Conservation (phyloP, 2,113 vertebrate species). For the Condylura cristata region DNA sequence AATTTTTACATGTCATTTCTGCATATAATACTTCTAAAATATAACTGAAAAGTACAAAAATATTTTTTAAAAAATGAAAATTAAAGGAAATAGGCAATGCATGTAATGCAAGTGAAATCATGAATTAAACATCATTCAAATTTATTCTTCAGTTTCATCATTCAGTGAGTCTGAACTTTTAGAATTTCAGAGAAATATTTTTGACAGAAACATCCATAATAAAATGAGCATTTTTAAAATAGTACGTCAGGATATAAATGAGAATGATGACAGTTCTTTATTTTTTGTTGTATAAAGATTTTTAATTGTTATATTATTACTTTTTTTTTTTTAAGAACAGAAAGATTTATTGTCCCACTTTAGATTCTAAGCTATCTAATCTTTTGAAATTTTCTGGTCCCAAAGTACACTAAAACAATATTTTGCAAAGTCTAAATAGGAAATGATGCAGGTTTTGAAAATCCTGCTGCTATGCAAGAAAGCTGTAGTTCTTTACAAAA, state of each 20-base stretch:
- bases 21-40: background rate
- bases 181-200: slow-evolving; percentile 29
- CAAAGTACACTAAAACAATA: background rate
- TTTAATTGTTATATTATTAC: background rate
- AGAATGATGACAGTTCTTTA: background rate
- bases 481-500: slow-evolving; percentile 52
- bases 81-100: background rate
- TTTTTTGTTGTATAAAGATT: slow-evolving; percentile 19
- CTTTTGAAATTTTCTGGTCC: slow-evolving; percentile 25
- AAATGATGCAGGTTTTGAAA: slow-evolving; percentile 56
- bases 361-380: slow-evolving; percentile 32
- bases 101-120: background rate
- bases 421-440: slow-evolving; percentile 53
- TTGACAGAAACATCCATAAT: background rate
- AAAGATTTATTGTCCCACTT: background rate
- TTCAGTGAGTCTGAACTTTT: slow-evolving; percentile 15
- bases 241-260: background rate
- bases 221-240: background rate
- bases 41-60: slow-evolving; percentile 19
- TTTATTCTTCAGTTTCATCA: slow-evolving; percentile 27
- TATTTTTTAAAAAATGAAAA: background rate
- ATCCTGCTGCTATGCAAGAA: slow-evolving; percentile 47
- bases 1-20: background rate
- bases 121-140: slow-evolving; percentile 50
- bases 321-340: slow-evolving; percentile 9